These are phyloP conservation scores for Leptinotarsa peninsularis DNA, from an alignment of 2,888 invertebrate genomes.

Conservation along the genomic window DNA sequence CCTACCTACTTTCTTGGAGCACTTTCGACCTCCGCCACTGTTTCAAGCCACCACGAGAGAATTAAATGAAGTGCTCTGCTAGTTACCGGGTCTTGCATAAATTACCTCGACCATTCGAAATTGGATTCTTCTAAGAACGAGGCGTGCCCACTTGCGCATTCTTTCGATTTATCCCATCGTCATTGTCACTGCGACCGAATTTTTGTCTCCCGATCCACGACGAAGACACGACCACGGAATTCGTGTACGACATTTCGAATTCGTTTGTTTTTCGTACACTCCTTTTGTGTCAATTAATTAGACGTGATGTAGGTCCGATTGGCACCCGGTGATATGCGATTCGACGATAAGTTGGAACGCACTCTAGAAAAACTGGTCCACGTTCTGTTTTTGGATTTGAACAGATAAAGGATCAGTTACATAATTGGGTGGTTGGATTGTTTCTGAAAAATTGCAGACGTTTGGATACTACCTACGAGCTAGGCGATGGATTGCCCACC, in stretches of 20 bases:
- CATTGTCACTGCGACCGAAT: conserved; percentile 38
- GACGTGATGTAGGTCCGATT: conserved; percentile 14
- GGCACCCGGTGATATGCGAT: conserved; percentile 17
- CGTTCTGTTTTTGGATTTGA: too few species aligned
- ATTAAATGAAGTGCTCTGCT: conserved; percentile 35
- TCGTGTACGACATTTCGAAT: conserved; percentile 20
- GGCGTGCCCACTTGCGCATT: conserved; percentile 41
- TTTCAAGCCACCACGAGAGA: conserved; percentile 27
- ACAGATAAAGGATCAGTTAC: too few species aligned
- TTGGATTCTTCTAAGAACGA: conserved; percentile 41
- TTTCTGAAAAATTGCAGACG: too few species aligned
- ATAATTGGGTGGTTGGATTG: too few species aligned
- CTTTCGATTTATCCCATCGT: conserved; percentile 36
- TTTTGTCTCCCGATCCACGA: conserved; percentile 15
- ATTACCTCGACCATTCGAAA: conserved; percentile 33
- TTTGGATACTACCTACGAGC: too few species aligned
- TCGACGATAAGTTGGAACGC: conserved; percentile 6
- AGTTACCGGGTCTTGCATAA: conserved; percentile 41
- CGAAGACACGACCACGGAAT: conserved; percentile 34
- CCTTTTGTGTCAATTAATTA: conserved; percentile 24
- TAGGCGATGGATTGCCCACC: too few species aligned
- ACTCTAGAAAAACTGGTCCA: not conserved
- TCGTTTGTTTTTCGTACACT: conserved; percentile 15
- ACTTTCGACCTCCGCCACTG: conserved; percentile 28
- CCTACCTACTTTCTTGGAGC: not conserved